These are phyloP conservation scores for Phaethon lepturus DNA, from an alignment of 2,113 vertebrate genomes.

Conservation along the genomic window DNA sequence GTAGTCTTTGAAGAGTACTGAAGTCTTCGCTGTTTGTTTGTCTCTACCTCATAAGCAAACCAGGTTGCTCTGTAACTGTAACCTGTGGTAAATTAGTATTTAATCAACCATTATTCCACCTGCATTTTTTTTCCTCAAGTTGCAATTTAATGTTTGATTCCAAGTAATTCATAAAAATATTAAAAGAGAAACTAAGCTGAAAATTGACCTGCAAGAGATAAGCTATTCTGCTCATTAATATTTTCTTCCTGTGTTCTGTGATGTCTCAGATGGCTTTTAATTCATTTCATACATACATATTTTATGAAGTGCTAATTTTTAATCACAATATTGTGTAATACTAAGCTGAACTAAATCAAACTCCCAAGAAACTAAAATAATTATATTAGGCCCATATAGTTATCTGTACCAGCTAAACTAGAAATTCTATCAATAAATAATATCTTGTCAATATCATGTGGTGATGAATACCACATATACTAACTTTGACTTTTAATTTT, in stretches of 20 bases:
- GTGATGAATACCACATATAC: not conserved
- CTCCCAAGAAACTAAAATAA: not conserved
- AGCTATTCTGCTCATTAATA: not conserved
- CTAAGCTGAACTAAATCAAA: not conserved
- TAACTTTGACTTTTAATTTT: not conserved
- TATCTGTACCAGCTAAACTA: not conserved
- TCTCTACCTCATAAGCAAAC: not conserved
- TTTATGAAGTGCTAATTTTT: conserved; percentile 9
- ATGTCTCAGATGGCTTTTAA: not conserved
- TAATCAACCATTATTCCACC: not conserved
- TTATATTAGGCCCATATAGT: not conserved
- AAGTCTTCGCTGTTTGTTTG: not conserved
- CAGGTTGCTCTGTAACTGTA: not conserved
- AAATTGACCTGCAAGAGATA: not conserved
- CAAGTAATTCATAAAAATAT: not conserved
- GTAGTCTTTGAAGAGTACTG: not conserved
- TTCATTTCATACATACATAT: not conserved
- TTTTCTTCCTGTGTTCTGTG: not conserved
- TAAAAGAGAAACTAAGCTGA: not conserved
- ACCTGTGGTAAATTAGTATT: not conserved
- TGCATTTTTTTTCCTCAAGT: not conserved
- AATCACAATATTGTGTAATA: not conserved
- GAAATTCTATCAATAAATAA: not conserved
- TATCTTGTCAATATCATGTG: not conserved
- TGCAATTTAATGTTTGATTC: not conserved